phyloP scores from a whole-genome alignment of 2,797 vertebrate genomes.

The Danio choprae region DNA sequence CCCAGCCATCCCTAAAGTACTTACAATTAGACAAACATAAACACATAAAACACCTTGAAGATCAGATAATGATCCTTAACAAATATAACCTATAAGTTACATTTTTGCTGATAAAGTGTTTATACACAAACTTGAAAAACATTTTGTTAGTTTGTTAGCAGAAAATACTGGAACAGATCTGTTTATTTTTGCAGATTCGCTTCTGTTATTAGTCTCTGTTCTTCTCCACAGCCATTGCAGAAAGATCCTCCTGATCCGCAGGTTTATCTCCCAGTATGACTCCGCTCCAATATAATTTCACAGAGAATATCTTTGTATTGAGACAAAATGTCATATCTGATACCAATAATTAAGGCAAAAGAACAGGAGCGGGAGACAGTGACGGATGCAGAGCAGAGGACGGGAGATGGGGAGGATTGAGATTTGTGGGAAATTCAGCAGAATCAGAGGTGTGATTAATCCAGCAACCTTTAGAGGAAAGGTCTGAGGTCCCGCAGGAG shows the following conservation, averaged over 20 bases:
- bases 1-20: no score
- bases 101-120: no score
- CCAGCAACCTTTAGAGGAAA: slow-evolving; percentile 80
- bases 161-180: no score
- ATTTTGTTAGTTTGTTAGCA: no score
- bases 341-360: slow-evolving; percentile 37
- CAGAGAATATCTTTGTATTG: slow-evolving; percentile 12
- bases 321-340: slow-evolving; percentile 45
- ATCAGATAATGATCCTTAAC: no score
- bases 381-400: slow-evolving; percentile 30
- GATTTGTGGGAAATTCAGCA: slow-evolving; percentile 38
- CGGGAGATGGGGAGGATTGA: neutral
- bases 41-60: no score
- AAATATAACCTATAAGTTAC: no score
- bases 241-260: slow-evolving; percentile 38
- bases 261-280: slow-evolving; percentile 23
- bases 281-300: slow-evolving; percentile 13
- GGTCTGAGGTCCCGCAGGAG: slow-evolving; percentile 73
- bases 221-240: neutral
- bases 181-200: neutral
- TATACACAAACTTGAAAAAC: no score
- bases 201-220: slow-evolving; percentile 4
- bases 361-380: slow-evolving; percentile 2
- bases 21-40: no score
- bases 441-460: slow-evolving; percentile 77